Evolutionary conservation across 2,888 invertebrate genomes (phyloP).

Genomic region (Colletes collaris): DNA sequence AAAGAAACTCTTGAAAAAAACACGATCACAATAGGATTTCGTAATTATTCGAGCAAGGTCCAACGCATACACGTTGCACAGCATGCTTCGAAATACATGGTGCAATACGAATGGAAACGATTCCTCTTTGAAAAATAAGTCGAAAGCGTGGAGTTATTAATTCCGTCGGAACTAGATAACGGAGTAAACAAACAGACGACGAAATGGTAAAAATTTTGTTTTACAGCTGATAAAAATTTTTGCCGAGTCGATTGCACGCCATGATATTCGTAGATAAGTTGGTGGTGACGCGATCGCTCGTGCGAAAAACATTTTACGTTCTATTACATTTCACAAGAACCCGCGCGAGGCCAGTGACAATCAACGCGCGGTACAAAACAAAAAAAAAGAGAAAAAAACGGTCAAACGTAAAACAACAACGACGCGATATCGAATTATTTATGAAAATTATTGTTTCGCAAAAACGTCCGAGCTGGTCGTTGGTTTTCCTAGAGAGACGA

Average conservation of each 20-base stretch:
- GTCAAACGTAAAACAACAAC: constrained; percentile 5
- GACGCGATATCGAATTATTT: constrained; percentile 12
- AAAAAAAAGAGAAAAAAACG: neutral
- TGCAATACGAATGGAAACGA: too few species aligned
- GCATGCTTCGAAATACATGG: neutral
- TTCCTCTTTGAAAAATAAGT: too few species aligned
- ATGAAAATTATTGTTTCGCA: constrained; percentile 28
- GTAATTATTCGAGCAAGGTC: constrained; percentile 5
- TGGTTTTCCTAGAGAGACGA: constrained; percentile 58
- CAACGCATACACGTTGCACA: neutral
- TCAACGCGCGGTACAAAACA: neutral
- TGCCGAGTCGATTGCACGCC: constrained; percentile 14
- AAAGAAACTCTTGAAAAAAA: neutral
- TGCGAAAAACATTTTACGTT: constrained; percentile 24
- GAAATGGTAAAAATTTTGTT: constrained; percentile 10
- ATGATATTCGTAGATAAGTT: constrained; percentile 32
- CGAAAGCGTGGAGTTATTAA: too few species aligned
- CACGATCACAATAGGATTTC: constrained; percentile 4
- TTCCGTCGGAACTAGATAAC: neutral
- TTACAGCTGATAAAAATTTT: constrained; percentile 27
- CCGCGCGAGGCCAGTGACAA: constrained; percentile 11
- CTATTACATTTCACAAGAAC: constrained; percentile 28
- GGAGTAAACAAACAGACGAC: neutral
- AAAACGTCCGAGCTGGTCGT: constrained; percentile 40
- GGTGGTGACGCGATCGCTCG: constrained; percentile 5